Evolutionary conservation across 2,888 invertebrate genomes (phyloP).

Genomic region (Bombyx huttoni): DNA sequence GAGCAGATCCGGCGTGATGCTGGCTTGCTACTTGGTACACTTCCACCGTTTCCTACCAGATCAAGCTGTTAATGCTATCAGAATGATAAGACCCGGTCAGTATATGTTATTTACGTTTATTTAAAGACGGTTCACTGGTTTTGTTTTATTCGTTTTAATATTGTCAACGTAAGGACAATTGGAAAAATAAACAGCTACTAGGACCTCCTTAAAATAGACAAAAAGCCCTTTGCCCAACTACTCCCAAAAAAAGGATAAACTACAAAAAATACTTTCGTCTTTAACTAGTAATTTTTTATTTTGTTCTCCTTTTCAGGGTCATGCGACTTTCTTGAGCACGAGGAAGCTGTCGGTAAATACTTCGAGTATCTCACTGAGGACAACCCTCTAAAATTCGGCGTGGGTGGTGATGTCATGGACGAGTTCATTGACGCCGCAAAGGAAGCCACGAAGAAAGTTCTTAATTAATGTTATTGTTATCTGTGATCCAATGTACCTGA

Average conservation of each 20-base stretch:
- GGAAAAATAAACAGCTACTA: too few relatives aligned
- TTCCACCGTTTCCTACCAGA: slow-evolving; percentile 75
- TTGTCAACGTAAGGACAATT: too few relatives aligned
- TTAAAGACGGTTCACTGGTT: too few relatives aligned
- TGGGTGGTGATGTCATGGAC: slow-evolving; percentile 49
- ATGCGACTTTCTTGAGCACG: slow-evolving; percentile 45
- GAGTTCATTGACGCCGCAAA: slow-evolving; percentile 49
- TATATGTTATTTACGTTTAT: background rate
- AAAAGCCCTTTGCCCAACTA: too few relatives aligned
- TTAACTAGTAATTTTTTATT: background rate
- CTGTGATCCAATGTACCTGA: slow-evolving; percentile 4
- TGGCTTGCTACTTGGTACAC: slow-evolving; percentile 80
- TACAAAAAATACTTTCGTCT: background rate
- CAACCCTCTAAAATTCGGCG: slow-evolving; percentile 54
- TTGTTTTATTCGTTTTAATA: too few relatives aligned
- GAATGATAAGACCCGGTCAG: slow-evolving; percentile 70
- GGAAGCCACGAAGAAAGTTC: slow-evolving; percentile 36
- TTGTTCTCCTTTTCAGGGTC: slow-evolving; percentile 36
- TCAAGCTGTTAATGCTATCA: slow-evolving; percentile 71
- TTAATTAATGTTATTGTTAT: slow-evolving; percentile 23
- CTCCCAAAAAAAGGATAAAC: background rate
- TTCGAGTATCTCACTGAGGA: slow-evolving; percentile 49
- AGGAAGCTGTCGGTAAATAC: slow-evolving; percentile 50
- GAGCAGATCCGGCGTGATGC: slow-evolving; percentile 80
- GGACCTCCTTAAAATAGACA: too few relatives aligned